phyloP scores from a whole-genome alignment of 2,888 invertebrate genomes.

The Hedya salicella region DNA sequence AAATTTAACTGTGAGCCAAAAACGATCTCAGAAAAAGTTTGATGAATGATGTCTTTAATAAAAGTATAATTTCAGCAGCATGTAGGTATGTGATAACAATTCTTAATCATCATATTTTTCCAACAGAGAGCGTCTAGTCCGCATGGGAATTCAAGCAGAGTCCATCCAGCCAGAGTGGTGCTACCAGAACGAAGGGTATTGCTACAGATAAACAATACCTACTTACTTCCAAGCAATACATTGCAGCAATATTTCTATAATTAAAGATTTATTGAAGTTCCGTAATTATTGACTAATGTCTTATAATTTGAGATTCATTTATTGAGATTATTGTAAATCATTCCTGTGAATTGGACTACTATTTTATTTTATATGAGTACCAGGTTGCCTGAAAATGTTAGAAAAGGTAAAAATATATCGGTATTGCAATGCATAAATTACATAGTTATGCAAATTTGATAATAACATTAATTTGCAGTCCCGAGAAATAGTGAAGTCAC shows the following conservation, averaged over 20 bases:
- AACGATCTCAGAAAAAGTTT: too few relatives aligned
- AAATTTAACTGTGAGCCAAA: too few relatives aligned
- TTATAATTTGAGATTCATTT: slow-evolving; percentile 18
- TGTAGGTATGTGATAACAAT: not conserved
- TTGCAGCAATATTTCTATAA: not conserved
- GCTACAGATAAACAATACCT: slow-evolving; percentile 65
- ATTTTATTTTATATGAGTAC: too few relatives aligned
- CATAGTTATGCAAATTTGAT: too few relatives aligned
- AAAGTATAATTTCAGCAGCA: not conserved
- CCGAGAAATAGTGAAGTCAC: too few relatives aligned
- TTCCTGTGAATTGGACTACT: not conserved
- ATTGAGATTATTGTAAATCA: slow-evolving; percentile 4
- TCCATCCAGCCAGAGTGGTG: slow-evolving; percentile 94
- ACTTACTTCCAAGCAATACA: slow-evolving; percentile 8
- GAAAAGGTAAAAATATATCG: too few relatives aligned
- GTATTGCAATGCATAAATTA: too few relatives aligned
- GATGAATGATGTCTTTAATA: too few relatives aligned
- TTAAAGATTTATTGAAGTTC: not conserved
- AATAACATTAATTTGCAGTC: too few relatives aligned
- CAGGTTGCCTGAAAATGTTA: too few relatives aligned
- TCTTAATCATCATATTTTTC: slow-evolving; percentile 38
- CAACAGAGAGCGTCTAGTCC: slow-evolving; percentile 88
- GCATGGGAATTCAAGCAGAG: slow-evolving; percentile 89
- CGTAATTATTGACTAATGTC: not conserved
- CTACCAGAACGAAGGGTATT: slow-evolving; percentile 90